These are phyloP conservation scores for Corella eumyota DNA, from an alignment of 23 tunicate species.

Conservation along the genomic window DNA sequence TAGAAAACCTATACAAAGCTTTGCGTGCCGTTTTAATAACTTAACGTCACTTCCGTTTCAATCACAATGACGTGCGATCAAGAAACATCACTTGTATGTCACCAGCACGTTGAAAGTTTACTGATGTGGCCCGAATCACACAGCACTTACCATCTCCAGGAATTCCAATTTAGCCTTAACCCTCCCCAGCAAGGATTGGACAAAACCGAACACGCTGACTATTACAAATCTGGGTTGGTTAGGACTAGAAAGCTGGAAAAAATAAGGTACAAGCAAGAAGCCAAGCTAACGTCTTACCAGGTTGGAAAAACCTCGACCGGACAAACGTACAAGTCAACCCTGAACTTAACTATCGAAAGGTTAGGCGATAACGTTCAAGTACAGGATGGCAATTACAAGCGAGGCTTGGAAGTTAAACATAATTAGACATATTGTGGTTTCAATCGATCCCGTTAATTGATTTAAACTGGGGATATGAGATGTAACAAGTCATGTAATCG, in stretches of 20 bases:
- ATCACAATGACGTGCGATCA: conserved; percentile 4
- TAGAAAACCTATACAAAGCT: no score
- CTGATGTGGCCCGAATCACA: conserved; percentile 28
- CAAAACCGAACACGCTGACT: conserved; percentile 22
- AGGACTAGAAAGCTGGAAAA: conserved; percentile 12
- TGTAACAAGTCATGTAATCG: no score
- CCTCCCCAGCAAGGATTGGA: conserved; percentile 30
- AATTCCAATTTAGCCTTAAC: conserved; percentile 22
- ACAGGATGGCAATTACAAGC: conserved; percentile 8
- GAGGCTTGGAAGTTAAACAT: conserved; percentile 32
- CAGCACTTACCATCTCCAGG: conserved; percentile 13
- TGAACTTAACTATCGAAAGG: conserved; percentile 7
- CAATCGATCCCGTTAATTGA: no score
- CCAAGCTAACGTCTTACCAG: conserved; percentile 21
- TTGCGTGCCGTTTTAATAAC: no score
- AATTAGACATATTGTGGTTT: not conserved
- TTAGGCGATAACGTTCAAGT: conserved; percentile 6
- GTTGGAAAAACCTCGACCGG: conserved; percentile 3
- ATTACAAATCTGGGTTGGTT: conserved; percentile 12
- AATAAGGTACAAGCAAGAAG: conserved; percentile 22
- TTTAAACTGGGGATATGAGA: no score
- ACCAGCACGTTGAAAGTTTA: conserved; percentile 30
- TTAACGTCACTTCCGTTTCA: no score
- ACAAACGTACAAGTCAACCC: conserved; percentile 12
- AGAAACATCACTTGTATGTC: conserved; percentile 12